Evolutionary conservation across 2,797 vertebrate genomes (phyloP).

Genomic region (Rhynchonycteris naso): DNA sequence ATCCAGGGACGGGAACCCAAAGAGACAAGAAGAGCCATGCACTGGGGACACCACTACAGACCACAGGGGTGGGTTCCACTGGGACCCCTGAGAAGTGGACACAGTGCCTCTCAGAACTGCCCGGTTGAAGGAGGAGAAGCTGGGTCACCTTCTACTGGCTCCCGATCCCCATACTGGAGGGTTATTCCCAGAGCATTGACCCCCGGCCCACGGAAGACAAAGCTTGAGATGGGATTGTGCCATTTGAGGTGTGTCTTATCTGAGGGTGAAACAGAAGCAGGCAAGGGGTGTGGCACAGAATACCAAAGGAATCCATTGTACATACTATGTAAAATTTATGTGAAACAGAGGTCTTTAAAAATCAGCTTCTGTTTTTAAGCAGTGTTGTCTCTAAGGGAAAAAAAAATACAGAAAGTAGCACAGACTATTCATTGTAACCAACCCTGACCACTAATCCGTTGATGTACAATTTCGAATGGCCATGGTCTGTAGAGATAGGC

Average conservation of each 20-base stretch:
- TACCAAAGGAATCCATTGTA: not conserved
- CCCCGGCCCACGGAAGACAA: not conserved
- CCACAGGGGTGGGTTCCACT: not conserved
- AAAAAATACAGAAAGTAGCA: not conserved
- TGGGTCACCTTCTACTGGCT: not conserved
- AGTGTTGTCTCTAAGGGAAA: not conserved
- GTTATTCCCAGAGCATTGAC: not conserved
- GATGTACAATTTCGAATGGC: not conserved
- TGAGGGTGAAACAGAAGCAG: not conserved
- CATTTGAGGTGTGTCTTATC: not conserved
- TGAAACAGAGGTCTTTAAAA: not conserved
- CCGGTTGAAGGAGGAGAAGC: not conserved
- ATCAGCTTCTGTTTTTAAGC: not conserved
- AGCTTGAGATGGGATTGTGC: not conserved
- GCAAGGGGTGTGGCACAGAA: not conserved
- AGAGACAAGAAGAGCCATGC: not conserved
- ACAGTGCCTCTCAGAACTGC: not conserved
- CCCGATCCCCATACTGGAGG: not conserved
- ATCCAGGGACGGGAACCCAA: not conserved
- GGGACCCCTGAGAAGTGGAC: not conserved
- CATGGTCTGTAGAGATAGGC: not conserved
- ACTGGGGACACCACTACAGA: not conserved
- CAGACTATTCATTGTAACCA: not conserved
- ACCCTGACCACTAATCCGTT: not conserved
- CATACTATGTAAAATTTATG: not conserved